Conservation (phyloP, 1,140 invertebrate species). For the Lerema accius region DNA sequence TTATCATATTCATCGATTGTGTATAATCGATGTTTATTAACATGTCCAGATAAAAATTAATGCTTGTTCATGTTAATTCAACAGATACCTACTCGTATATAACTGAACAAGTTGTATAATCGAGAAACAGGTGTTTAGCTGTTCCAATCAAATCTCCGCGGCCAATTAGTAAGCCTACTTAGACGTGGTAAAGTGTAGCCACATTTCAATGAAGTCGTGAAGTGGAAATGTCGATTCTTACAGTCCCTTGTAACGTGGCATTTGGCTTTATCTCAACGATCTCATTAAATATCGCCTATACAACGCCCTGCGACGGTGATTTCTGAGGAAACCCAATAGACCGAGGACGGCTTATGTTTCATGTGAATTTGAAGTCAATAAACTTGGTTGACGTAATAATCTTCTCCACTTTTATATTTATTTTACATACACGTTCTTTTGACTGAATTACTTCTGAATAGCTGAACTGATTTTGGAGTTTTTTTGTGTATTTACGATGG, state of each 20-base stretch:
- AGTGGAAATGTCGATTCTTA: constrained; percentile 60
- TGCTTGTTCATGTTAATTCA: not conserved
- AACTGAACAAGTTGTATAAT: constrained; percentile 9
- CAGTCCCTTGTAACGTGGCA: constrained; percentile 59
- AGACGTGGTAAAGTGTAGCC: constrained; percentile 22
- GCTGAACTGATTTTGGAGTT: too few relatives aligned
- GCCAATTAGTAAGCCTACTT: constrained; percentile 27
- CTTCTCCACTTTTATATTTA: too few relatives aligned
- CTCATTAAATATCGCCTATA: constrained; percentile 64
- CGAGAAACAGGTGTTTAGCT: constrained; percentile 8
- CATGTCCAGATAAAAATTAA: not conserved
- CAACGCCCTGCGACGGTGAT: constrained; percentile 55
- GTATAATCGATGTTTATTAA: constrained; percentile 51
- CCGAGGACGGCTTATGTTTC: constrained; percentile 17
- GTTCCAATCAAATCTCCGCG: constrained; percentile 5
- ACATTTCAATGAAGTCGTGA: constrained; percentile 48
- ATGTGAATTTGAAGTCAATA: too few relatives aligned
- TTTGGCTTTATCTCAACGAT: constrained; percentile 69
- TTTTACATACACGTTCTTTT: too few relatives aligned
- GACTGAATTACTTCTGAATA: too few relatives aligned
- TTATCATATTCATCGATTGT: constrained; percentile 10
- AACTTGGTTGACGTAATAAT: too few relatives aligned
- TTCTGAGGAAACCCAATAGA: constrained; percentile 43
- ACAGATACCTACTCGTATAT: constrained; percentile 7
- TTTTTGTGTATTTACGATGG: too few relatives aligned